phyloP scores from a whole-genome alignment of 2,797 vertebrate species.

The Acanthiza pusilla region DNA sequence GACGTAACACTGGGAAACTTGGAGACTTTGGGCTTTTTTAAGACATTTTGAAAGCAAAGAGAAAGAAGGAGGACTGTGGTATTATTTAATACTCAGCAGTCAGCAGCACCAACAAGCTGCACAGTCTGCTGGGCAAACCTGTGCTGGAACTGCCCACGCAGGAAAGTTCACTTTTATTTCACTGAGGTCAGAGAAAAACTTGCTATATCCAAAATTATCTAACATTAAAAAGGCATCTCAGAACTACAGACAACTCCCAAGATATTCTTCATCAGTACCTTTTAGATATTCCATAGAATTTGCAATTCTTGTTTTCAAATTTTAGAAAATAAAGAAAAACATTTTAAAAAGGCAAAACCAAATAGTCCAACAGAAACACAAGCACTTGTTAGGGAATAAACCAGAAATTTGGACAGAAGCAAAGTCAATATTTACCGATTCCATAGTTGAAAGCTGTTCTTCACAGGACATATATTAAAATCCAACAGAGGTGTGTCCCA shows the following conservation, averaged over 20 bases:
- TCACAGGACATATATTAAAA: conserved; percentile 62
- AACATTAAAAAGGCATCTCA: not conserved
- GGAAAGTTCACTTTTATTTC: not conserved
- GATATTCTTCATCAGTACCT: not conserved
- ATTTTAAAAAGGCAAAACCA: not conserved
- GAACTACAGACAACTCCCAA: not conserved
- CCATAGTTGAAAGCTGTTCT: conserved; percentile 73
- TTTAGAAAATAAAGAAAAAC: not conserved
- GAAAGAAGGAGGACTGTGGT: not conserved
- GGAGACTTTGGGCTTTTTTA: not conserved
- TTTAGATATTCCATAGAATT: not conserved
- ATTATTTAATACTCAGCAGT: not conserved
- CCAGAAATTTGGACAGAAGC: not conserved
- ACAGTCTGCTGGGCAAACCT: not conserved
- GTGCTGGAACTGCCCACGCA: not conserved
- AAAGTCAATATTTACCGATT: conserved; percentile 74
- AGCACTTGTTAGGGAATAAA: not conserved
- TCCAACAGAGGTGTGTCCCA: conserved; percentile 58
- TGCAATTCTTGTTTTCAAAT: not conserved
- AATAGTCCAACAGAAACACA: not conserved
- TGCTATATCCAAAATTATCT: not conserved
- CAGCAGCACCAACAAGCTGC: not conserved
- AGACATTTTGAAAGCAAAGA: not conserved
- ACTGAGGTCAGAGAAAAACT: not conserved
- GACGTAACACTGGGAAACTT: not conserved